Base-by-base conservation (phyloP, 2,888 invertebrate genomes). In the Sceliomorpha sp. region DNA sequence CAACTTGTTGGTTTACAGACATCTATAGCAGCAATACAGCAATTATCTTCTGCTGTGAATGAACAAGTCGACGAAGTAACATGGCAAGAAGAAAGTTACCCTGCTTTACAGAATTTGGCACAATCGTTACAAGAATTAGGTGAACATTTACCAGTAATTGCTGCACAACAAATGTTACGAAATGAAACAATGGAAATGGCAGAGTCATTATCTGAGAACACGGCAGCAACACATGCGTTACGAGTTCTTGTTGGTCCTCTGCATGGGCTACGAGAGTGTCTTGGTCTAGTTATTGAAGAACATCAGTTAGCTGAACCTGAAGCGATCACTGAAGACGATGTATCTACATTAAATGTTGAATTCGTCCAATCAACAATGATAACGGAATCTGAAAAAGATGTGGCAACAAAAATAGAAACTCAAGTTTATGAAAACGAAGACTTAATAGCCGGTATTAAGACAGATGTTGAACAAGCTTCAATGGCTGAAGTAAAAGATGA, bases 1-100 rank as follows among this genome's bases (percentile, higher is more conserved):
- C 66, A 68, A 3, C 64, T 78, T 39, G 56, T 56, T 6, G 69
- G 77, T 44, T 58, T 78, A 10, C 69, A 70, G 26, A 32, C 44
- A 8, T 74, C 76, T n/a, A 70, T 77, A 27, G 72, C 70, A 0
- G 73, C 70, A 3, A 70, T 77, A 15, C 75, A 80, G 29, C 47
- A 75, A 63, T 40, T 73, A 39, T 62, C 75, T 27, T 36, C 45
- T 26, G 24, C 55, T 8, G 45, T 72, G 29, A 58, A 48, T 17
- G 72, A 76, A 63, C 14, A 70, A 53, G 36, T 73, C 9, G 51
- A 74, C 40, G 40, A 67, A 14, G 8, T 6, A 2, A 50, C 70
- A 2, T 74, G 73, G 73, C 66, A 71, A 64, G 67, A 74, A 45
- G 72, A 76, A 58, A 64, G 69, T 70, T 51, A 63, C 68, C 74